Evolutionary conservation across 2,797 vertebrate species (phyloP).

Genomic region (Enteromius unitaeniatus): DNA sequence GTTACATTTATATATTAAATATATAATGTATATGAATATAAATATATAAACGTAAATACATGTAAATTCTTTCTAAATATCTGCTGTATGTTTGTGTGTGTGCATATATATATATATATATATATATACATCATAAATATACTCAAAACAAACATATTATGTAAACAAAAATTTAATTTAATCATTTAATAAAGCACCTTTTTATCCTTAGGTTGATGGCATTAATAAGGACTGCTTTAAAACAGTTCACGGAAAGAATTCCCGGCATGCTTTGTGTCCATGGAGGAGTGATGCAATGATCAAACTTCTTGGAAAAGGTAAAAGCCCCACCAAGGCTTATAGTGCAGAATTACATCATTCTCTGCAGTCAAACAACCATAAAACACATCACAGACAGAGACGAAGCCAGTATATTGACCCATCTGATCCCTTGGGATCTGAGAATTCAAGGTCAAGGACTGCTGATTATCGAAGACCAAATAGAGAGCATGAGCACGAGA

Average conservation of each 20-base stretch:
- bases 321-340: conserved; percentile 63
- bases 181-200: not conserved
- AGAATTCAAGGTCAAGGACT: conserved; percentile 63
- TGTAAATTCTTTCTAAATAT: no score
- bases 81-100: no score
- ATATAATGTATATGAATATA: no score
- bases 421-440: conserved; percentile 73
- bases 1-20: no score
- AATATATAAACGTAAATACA: no score
- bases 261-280: conserved; percentile 77
- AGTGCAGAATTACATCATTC: not conserved
- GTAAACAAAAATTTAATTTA: no score
- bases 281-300: conserved; percentile 73
- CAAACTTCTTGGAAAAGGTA: conserved; percentile 70
- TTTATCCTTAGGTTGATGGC: conserved; percentile 34
- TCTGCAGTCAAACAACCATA: conserved; percentile 12
- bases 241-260: conserved; percentile 61
- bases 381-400: conserved; percentile 71
- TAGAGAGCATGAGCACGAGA: conserved; percentile 67
- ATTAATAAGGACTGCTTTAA: conserved; percentile 42
- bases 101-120: no score
- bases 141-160: no score
- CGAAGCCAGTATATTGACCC: conserved; percentile 80
- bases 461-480: conserved; percentile 59
- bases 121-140: no score